A percentile compares a stretch with the other conserved stretches of the same genome.
Evolutionary conservation across 1,140 invertebrate species (phyloP).

Genomic region (Calliphora vicina): DNA sequence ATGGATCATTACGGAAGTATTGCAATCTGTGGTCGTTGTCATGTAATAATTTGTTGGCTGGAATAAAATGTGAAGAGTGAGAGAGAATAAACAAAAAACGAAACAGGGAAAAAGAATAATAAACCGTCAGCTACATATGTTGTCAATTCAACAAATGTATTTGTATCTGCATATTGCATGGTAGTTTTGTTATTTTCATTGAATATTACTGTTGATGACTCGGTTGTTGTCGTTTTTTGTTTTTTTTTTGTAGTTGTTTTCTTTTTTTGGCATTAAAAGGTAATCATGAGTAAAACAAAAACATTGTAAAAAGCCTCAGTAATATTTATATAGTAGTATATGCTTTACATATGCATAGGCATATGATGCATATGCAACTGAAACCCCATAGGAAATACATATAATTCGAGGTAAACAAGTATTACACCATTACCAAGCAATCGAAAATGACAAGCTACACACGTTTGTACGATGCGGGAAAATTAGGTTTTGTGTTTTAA

Average conservation of each 20-base stretch:
- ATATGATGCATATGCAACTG: background rate
- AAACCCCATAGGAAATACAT: no score
- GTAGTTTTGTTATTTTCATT: background rate
- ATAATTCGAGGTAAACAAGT: no score
- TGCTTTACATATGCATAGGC: background rate
- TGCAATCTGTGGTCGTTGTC: conserved; percentile 27
- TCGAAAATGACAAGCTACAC: no score
- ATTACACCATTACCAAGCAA: no score
- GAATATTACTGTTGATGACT: background rate
- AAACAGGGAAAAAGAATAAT: background rate
- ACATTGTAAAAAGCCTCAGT: background rate
- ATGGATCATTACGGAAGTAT: conserved; percentile 35
- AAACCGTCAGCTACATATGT: conserved; percentile 21
- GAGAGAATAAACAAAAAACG: background rate
- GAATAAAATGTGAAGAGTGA: background rate
- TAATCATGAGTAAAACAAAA: conserved; percentile 27
- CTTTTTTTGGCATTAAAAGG: conserved; percentile 26
- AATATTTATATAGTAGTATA: background rate
- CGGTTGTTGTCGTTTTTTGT: background rate
- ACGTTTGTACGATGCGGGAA: no score
- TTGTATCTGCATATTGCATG: background rate
- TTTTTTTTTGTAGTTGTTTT: background rate
- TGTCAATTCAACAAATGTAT: conserved; percentile 20
- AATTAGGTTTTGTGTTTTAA: no score
- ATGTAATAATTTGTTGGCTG: conserved; percentile 1